phyloP scores from a whole-genome alignment of 2,797 vertebrate genomes.

The Periophthalmus magnuspinnatus region DNA sequence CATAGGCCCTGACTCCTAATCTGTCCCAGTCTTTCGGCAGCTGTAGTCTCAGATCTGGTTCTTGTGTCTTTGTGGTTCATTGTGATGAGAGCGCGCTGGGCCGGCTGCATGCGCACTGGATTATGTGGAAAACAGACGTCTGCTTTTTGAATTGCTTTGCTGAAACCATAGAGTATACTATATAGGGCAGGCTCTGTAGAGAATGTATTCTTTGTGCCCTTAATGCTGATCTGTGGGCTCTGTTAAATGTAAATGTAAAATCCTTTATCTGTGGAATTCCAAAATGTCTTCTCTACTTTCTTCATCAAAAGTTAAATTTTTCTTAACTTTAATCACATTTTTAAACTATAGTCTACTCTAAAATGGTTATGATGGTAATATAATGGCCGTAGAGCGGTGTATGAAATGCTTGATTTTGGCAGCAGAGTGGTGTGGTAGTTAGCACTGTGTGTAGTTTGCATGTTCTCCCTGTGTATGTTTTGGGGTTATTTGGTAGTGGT shows the following conservation, averaged over 20 bases:
- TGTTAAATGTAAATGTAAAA: too few relatives aligned
- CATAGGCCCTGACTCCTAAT: slow-evolving; percentile 54
- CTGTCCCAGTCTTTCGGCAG: slow-evolving; percentile 54
- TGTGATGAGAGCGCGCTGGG: slow-evolving; percentile 40
- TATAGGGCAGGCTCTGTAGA: slow-evolving; percentile 3
- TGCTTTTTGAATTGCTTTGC: slow-evolving; percentile 26
- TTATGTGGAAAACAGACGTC: slow-evolving; percentile 34
- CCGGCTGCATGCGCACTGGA: slow-evolving; percentile 34
- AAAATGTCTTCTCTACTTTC: neutral
- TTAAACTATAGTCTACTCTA: neutral
- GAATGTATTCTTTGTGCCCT: neutral
- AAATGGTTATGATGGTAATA: neutral
- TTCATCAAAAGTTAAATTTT: too few relatives aligned
- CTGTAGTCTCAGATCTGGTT: slow-evolving; percentile 53
- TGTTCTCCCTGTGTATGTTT: neutral
- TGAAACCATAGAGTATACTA: neutral
- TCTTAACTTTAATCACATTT: too few relatives aligned
- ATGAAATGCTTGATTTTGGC: neutral
- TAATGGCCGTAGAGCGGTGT: neutral
- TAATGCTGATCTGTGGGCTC: neutral
- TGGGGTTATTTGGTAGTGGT: neutral
- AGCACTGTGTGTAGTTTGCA: neutral
- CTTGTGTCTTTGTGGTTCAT: slow-evolving; percentile 44
- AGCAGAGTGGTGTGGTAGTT: neutral
- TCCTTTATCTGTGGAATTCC: neutral